Percentiles rank a stretch among this genome's conserved stretches.
phyloP scores from a whole-genome alignment of 2,888 invertebrate species.

The Argynnis bischoffii region DNA sequence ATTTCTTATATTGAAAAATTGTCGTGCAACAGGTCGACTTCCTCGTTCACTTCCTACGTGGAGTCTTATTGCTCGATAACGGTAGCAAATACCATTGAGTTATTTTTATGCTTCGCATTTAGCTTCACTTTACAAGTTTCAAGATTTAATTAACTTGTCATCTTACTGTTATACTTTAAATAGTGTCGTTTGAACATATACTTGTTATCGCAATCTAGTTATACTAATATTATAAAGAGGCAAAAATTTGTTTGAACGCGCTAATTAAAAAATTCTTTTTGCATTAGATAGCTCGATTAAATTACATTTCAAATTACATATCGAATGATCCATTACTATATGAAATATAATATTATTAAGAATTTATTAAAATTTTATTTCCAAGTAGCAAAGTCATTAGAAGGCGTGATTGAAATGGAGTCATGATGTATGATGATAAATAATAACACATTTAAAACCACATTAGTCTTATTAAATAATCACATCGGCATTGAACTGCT shows the following conservation, averaged over 20 bases:
- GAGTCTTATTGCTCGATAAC: constrained; percentile 34
- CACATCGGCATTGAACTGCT: constrained; percentile 34
- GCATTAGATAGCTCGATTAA: no score
- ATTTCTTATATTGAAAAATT: constrained; percentile 47
- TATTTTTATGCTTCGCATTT: constrained; percentile 13
- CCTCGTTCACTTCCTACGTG: constrained; percentile 47
- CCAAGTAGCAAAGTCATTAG: constrained; percentile 1
- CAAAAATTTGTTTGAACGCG: no score
- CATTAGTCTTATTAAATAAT: constrained; percentile 38
- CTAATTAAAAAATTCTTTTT: no score
- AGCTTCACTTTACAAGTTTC: constrained; percentile 16
- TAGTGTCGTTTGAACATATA: no score
- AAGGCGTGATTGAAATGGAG: background rate
- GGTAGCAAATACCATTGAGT: constrained; percentile 24
- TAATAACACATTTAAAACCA: constrained; percentile 22
- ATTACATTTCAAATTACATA: no score
- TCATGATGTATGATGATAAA: constrained; percentile 14
- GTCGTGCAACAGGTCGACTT: constrained; percentile 45
- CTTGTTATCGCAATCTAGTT: no score
- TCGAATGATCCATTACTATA: no score
- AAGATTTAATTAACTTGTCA: background rate
- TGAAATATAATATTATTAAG: background rate
- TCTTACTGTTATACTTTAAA: no score
- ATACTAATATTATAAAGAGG: no score
- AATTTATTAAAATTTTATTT: background rate